Evolutionary conservation across 2,113 vertebrate genomes (phyloP), one percentile per base, ranked within the genome.

Genomic region (Canis aureus): DNA sequence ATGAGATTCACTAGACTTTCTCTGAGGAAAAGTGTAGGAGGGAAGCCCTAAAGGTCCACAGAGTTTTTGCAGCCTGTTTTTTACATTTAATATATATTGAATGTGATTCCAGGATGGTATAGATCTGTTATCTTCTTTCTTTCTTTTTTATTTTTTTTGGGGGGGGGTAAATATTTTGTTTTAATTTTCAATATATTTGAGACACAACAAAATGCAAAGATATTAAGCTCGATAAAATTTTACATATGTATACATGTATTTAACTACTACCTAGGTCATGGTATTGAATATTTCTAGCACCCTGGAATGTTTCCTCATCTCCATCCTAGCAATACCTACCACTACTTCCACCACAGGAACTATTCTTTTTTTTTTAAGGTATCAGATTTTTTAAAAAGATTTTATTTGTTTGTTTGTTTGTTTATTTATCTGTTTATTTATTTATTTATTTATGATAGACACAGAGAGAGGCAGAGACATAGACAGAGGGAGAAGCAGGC

Each of bases 41-140:
- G 38, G 71, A 84, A 10, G 15, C 25, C 16, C 12, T 76, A 49
- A 16, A 55, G 16, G 7, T 51, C 66, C 35, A 91, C 0, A 89
- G 49, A 86, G 32, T 76, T 94, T 92, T 92, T 94, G 94, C 62
- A 71, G 73, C 16, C 25, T 95, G 10, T 25, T 43, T 91, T 93
- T 91, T 79, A 53, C 27, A 59, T 57, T 69, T 66, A 64, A 49
- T 87, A 43, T 57, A 81, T 73, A 82, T 95, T 35, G 16, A 90
- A 79, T 17, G 60, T 83, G 82, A 90, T 78, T 93, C 35, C 51
- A 64, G 62, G 25, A 64, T 64, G 62, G 11, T 76, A 85, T 27
- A 55, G 17, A 67, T 43, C 90, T 82, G 23, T 78, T 43, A 35
- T 66, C 83, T 89, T 62, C 25, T 76, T 23, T 22, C n/a, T 17